Evolutionary conservation across 2,113 vertebrate genomes (phyloP).

Genomic region (Pterocles burchelli): DNA sequence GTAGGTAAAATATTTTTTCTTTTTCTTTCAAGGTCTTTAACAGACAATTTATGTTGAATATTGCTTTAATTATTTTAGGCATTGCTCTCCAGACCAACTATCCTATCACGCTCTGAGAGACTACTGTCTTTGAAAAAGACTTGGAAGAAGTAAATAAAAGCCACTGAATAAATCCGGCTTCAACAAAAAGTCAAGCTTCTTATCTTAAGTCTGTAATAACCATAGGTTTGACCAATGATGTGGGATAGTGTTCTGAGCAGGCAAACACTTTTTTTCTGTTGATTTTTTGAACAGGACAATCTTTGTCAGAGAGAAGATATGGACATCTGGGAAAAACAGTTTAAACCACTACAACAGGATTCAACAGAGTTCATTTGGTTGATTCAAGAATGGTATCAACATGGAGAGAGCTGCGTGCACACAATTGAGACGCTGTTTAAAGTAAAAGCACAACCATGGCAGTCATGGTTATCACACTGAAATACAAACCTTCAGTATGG

Average conservation of each 20-base stretch:
- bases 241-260: not conserved
- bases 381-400: not conserved
- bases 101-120: not conserved
- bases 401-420: not conserved
- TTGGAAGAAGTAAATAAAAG: not conserved
- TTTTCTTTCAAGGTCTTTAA: not conserved
- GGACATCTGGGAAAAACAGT: not conserved
- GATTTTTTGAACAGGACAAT: not conserved
- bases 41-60: not conserved
- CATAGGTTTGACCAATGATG: not conserved
- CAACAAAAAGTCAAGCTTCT: not conserved
- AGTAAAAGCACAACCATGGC: not conserved
- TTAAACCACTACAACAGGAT: not conserved
- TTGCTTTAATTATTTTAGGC: not conserved
- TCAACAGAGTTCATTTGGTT: not conserved
- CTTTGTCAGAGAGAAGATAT: not conserved
- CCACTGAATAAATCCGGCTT: not conserved
- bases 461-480: not conserved
- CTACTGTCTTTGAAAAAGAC: not conserved
- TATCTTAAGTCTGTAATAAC: not conserved
- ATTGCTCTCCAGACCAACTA: not conserved
- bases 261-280: not conserved
- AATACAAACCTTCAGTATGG: not conserved
- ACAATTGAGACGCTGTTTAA: not conserved
- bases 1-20: not conserved